Evolutionary conservation across 2,113 vertebrate species (phyloP), one percentile per base, ranked within the genome.

Genomic region (Sclerurus mexicanus): DNA sequence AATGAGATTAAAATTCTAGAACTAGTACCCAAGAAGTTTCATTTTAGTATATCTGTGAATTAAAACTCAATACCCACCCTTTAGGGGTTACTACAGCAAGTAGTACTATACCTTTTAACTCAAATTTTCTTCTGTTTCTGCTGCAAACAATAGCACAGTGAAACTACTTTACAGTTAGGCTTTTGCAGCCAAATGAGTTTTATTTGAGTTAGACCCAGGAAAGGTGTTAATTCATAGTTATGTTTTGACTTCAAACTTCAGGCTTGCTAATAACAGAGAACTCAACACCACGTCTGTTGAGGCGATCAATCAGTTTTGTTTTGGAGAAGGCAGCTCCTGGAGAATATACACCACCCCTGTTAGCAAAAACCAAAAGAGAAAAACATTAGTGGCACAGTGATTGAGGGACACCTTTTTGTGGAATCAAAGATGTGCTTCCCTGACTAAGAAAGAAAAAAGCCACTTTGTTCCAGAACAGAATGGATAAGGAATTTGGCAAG

Each of bases 261-360:
- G 98, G 96, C 86, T 98, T 98, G 93, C 98, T 98, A 89, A 98
- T 97, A 89, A 99, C 98, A 60, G 98, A 99, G 96, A 99, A 99
- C 93, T 98, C 98, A 95, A 99, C 97, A 85, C 99, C 99, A 23
- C 94, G 97, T 73, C 98, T 98, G 98, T 98, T 98, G 81, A 99
- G 99, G 52, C 99, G 98, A 79, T 99, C 98, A 25, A 99, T 98
- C 91, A 99, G 91, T 46, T 98, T 99, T 87, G 99, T 99, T 97
- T 98, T 99, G 46, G 96, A 98, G 92, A 99, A 99, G 25, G 88
- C 98, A 14, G 99, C 99, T 98, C 99, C 99, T 1, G 99, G 99
- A 56, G 98, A 98, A 93, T 99, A 99, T 6, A 99, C 99, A 6
- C 99, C 99, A 46, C 99, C 99, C 68, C 99, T 99, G 97, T 47